phyloP scores from a whole-genome alignment of 2,888 invertebrate species.

The Heliconius sara region DNA sequence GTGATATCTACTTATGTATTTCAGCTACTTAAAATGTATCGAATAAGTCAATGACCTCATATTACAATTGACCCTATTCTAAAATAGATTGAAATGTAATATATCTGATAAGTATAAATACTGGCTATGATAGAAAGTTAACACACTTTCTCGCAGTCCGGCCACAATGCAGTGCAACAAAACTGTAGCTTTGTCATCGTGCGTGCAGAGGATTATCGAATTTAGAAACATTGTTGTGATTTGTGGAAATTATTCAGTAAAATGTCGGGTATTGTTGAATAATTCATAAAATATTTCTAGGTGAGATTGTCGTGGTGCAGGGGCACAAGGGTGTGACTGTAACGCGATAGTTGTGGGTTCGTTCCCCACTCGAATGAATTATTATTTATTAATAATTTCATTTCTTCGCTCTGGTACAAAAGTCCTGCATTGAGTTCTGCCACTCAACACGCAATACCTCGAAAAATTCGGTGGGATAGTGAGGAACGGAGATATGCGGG shows the following conservation, averaged over 20 bases:
- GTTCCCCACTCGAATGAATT: no score
- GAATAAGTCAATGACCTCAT: neutral
- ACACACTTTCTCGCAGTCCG: slow-evolving; percentile 62
- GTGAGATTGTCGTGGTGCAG: no score
- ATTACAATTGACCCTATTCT: slow-evolving; percentile 6
- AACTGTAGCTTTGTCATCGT: slow-evolving; percentile 53
- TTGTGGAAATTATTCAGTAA: neutral
- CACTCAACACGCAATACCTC: no score
- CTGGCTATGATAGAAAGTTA: slow-evolving; percentile 66
- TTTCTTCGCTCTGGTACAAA: no score
- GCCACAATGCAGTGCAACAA: slow-evolving; percentile 46
- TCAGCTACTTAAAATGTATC: neutral
- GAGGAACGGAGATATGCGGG: no score
- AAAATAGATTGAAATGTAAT: slow-evolving; percentile 46
- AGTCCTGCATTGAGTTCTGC: no score
- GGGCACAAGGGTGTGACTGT: no score
- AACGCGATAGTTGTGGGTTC: no score
- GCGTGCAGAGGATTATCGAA: slow-evolving; percentile 56
- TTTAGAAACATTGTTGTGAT: slow-evolving; percentile 24
- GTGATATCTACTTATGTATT: neutral
- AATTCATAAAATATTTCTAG: no score
- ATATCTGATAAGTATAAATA: slow-evolving; percentile 44
- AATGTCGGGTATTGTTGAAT: neutral
- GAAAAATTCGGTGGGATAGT: no score
- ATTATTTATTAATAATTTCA: no score